Conservation (phyloP, 2,113 vertebrate species). For the Microcebus ravelobensis region DNA sequence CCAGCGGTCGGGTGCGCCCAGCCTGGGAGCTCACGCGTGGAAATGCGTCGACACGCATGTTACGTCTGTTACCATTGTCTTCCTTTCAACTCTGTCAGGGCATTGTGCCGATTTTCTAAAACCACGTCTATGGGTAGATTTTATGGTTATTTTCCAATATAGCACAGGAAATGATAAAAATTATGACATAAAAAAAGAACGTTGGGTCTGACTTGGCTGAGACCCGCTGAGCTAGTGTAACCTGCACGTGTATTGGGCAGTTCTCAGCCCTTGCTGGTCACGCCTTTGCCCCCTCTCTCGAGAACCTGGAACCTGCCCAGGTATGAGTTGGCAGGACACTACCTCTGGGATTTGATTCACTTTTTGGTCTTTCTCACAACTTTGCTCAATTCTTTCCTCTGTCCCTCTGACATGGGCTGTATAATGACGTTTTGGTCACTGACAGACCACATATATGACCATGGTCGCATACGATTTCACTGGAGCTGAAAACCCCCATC, state of each 20-base stretch:
- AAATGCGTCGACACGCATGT: fast-evolving
- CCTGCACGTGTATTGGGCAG: fast-evolving
- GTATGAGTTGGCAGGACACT: fast-evolving
- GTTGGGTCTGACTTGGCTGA: not conserved
- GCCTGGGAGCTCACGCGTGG: not conserved
- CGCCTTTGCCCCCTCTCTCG: not conserved
- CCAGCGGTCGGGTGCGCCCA: not conserved
- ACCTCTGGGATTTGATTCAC: fast-evolving
- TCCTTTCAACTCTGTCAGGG: not conserved
- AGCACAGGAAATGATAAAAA: not conserved
- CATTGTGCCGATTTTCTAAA: not conserved
- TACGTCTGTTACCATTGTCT: fast-evolving
- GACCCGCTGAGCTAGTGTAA: fast-evolving
- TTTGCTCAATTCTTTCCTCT: not conserved
- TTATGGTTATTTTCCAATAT: not conserved
- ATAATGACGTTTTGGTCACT: not conserved
- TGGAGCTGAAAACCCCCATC: not conserved
- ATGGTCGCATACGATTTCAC: not conserved
- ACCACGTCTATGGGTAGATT: not conserved
- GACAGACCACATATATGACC: not conserved
- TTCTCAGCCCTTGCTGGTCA: fast-evolving
- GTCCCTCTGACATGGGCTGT: too few species aligned
- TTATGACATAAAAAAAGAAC: not conserved
- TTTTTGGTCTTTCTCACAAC: not conserved
- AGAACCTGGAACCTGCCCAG: not conserved